Percentiles rank a stretch among this genome's conserved stretches.
Conservation (phyloP, 2,888 invertebrate genomes). For the Eupithecia dodoneata region DNA sequence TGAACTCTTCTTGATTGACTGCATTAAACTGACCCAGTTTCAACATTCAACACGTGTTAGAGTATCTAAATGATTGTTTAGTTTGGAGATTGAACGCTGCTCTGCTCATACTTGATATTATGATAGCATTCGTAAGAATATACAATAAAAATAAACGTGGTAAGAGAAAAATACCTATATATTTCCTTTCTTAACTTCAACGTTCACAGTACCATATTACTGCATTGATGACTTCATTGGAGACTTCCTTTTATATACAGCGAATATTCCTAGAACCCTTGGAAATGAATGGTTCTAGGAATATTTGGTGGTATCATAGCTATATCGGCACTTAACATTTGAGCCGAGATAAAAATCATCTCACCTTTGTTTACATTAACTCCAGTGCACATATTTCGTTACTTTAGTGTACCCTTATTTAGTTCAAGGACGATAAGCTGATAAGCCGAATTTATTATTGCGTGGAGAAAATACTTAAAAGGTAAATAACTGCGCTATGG, state of each 20-base stretch:
- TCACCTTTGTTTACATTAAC: conserved; percentile 17
- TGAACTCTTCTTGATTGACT: conserved; percentile 64
- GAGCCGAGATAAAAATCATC: conserved; percentile 14
- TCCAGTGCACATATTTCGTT: conserved; percentile 8
- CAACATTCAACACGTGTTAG: conserved; percentile 64
- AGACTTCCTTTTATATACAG: not conserved
- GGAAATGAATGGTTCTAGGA: too few species aligned
- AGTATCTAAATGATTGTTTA: conserved; percentile 51
- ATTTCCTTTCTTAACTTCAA: not conserved
- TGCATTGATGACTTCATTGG: not conserved
- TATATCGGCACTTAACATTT: not conserved
- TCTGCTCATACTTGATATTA: conserved; percentile 27
- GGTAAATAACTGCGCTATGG: conserved; percentile 16
- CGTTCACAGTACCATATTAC: too few species aligned
- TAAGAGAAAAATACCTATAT: not conserved
- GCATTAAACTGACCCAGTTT: conserved; percentile 67
- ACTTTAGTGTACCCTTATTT: conserved; percentile 29
- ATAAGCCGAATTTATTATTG: conserved; percentile 39
- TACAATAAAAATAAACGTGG: not conserved
- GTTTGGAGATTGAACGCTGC: conserved; percentile 38
- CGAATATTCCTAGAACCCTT: not conserved
- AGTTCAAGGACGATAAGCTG: conserved; percentile 49
- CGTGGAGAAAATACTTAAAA: conserved; percentile 35
- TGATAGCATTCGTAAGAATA: not conserved
- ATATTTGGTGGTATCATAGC: not conserved